Percentiles rank a stretch among this genome's conserved stretches.
phyloP scores from a whole-genome alignment of 2,888 invertebrate species.

The Drosophila neotestacea region DNA sequence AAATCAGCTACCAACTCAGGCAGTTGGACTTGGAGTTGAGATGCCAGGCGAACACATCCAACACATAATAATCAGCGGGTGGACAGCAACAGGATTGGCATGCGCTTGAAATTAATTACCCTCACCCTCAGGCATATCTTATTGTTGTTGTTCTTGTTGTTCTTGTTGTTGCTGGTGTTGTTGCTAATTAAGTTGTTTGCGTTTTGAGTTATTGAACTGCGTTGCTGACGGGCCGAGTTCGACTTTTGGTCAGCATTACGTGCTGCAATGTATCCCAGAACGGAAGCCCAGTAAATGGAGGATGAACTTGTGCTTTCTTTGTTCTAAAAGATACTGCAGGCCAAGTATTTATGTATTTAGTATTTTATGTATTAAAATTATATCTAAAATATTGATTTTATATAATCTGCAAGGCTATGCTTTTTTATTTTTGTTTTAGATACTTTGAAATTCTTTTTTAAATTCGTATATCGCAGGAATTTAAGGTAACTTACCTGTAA shows the following conservation, averaged over 20 bases:
- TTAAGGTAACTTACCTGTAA: too few relatives aligned
- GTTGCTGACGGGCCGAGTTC: conserved; percentile 31
- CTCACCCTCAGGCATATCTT: conserved; percentile 35
- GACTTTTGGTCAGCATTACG: conserved; percentile 49
- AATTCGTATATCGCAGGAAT: too few relatives aligned
- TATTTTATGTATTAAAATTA: too few relatives aligned
- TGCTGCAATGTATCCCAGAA: conserved; percentile 50
- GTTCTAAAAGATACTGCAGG: not conserved
- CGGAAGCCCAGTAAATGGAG: conserved; percentile 42
- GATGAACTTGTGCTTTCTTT: not conserved
- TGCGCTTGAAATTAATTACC: conserved; percentile 80
- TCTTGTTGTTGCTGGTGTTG: conserved; percentile 40
- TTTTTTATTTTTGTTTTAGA: too few relatives aligned
- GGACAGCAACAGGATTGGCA: conserved; percentile 78
- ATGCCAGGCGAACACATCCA: conserved; percentile 48
- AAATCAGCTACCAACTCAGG: conserved; percentile 67
- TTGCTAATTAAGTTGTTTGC: conserved; percentile 78
- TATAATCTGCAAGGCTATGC: too few relatives aligned
- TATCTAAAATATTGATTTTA: too few relatives aligned
- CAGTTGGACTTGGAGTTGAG: conserved; percentile 13
- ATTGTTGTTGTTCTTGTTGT: conserved; percentile 15
- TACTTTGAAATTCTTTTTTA: too few relatives aligned
- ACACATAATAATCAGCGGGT: conserved; percentile 81
- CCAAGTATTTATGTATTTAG: not conserved
- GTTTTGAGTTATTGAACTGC: conserved; percentile 77